Base-by-base conservation (phyloP, 2,797 vertebrate genomes). In the Enteromius trimaculatus region DNA sequence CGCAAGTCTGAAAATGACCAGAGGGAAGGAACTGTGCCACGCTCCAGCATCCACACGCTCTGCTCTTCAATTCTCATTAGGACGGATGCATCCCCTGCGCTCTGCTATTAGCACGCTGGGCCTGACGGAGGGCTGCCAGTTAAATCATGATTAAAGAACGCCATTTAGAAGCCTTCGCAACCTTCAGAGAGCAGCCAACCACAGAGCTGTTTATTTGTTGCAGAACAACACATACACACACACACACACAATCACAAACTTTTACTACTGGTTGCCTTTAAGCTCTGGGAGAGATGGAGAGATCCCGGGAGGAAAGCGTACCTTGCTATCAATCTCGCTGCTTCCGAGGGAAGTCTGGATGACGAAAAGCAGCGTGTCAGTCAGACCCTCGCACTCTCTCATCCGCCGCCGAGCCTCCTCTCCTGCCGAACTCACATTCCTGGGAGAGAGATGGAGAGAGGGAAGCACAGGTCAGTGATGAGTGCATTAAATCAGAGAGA, bases 271-370 rank as follows among this genome's bases (percentile, higher is more conserved):
- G 58, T 75, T 77, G 72, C 49, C 31, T 74, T 78, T 72, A 62
- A 71, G 66, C 60, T 65, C 44, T 6, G 62, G 37, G 9, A 58
- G 51, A 79, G 74, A 47, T 34, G 74, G 49, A 53, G 64, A 70
- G 44, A 74, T 58, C 17, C 21, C 9, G 39, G 58, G 68, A 70
- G 86, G 89, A 87, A 82, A 49, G 87, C 94, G 86, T 89, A 97
- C 96, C 96, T 97, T 97, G 95, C 96, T 97, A 92, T 97, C 96
- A 92, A 97, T 97, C 93, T 97, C 96, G 84, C 94, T 96, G 95
- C 95, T 97, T 87, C 96, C 96, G 82, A 97, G 94, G 26, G 96
- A 95, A 86, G 96, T 96, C 94, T 97, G 96, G 90, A 96, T 96
- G 90, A 97, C 95, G 23, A 95, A 96, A 77, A 97, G 94, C 92